Evolutionary conservation across 2,888 invertebrate genomes (phyloP), one percentile per base, ranked within the genome.

Genomic region (Orthosia gothica): DNA sequence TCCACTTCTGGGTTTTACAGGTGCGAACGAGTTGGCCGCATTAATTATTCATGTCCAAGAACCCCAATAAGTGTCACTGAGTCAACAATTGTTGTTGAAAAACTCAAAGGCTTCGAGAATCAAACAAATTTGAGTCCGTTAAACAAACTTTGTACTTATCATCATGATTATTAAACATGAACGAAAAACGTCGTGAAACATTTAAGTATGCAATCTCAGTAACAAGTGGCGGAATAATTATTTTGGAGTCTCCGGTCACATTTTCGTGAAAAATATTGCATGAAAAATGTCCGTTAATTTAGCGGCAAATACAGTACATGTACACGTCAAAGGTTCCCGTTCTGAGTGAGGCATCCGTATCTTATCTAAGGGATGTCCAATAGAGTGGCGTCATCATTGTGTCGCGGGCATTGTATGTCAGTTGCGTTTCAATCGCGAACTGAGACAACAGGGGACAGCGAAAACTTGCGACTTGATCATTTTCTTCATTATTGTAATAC

Each of bases 311-410:
- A 79, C 79, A 66, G 82, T 86, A 69, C 85, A 87, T 86, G 76
- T 89, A 86, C 83, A 86, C 89, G 88, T 91, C 90, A 91, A 87
- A 89, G 88, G 90, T 89, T 89, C 61, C 20, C 45, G 61, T 61
- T 61, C 81, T 86, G 89, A 90, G 87, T 88, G 90, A 89, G 84
- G 85, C 86, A 83, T 90, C 81, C 86, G 90, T 91, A 91, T 91
- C 92, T 93, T 94, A 94, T 94, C 93, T 91, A 66, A 85, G 86
- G 90, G 89, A 90, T 88, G 93, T 92, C 93, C 91, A 92, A 93
- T 92, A 92, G 89, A 91, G 79, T 85, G 88, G 83, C 88, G 84
- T 87, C 87, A 85, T 89, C 88, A 92, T 92, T 92, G 92, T 91
- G 88, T 81, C 67, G 74, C 70, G 77, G 72, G 86, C 82, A 91